Evolutionary conservation across 2,797 vertebrate species (phyloP).

Genomic region (Numenius phaeopus): DNA sequence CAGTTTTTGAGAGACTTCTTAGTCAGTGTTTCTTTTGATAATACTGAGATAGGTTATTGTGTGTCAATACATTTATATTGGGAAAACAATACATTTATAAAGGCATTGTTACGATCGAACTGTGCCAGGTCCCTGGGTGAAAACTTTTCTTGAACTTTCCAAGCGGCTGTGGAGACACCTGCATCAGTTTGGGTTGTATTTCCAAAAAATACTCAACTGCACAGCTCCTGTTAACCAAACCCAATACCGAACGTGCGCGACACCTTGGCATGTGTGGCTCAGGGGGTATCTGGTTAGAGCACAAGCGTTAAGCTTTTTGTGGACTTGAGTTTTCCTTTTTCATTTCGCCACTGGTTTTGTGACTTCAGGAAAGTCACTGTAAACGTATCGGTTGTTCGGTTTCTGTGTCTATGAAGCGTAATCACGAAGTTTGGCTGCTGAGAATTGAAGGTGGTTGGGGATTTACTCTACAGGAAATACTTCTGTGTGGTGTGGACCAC

Average conservation of each 20-base stretch:
- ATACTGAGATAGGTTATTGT: background rate
- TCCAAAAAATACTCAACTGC: background rate
- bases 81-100: background rate
- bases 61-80: too few species aligned
- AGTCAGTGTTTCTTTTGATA: background rate
- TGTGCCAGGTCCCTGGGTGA: fast-evolving
- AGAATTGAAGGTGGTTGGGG: background rate
- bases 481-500: background rate
- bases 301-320: fast-evolving
- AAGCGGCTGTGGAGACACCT: too few species aligned
- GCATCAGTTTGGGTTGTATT: background rate
- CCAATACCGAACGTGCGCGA: fast-evolving
- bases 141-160: background rate
- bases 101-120: background rate
- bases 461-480: constrained; percentile 36
- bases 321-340: background rate
- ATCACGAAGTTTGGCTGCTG: background rate
- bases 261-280: background rate
- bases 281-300: background rate
- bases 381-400: background rate
- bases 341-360: background rate
- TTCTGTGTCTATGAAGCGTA: background rate
- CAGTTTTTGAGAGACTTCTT: too few species aligned
- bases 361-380: background rate
- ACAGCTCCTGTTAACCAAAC: background rate